These are phyloP conservation scores for Eulemur albifrons DNA, from an alignment of 2,797 vertebrate genomes.

Conservation along the genomic window DNA sequence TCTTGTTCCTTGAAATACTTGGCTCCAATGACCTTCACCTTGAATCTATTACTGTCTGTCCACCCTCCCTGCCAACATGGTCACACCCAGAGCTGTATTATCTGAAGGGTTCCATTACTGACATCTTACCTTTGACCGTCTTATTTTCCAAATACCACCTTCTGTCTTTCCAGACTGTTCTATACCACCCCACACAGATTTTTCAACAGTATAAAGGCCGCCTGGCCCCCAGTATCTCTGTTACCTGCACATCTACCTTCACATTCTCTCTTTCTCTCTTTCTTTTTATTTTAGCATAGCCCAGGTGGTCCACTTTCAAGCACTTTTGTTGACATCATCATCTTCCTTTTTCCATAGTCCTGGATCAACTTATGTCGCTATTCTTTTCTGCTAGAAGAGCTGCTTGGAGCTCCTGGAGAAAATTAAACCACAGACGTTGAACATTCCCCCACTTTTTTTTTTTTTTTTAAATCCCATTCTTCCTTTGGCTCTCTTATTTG, in stretches of 20 bases:
- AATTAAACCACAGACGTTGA: neutral
- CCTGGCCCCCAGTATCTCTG: neutral
- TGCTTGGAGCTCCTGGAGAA: neutral
- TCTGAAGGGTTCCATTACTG: neutral
- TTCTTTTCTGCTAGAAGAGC: neutral
- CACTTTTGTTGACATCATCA: neutral
- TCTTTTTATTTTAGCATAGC: neutral
- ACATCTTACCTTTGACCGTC: neutral
- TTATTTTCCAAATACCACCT: neutral
- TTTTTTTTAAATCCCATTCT: neutral
- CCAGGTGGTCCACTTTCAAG: neutral
- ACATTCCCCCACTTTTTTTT: neutral
- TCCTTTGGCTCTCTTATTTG: neutral
- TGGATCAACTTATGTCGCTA: neutral
- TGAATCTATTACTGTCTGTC: neutral
- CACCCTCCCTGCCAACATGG: neutral
- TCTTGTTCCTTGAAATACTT: neutral
- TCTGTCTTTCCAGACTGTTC: neutral
- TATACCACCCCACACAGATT: neutral
- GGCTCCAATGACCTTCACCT: neutral
- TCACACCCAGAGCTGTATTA: neutral
- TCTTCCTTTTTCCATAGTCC: neutral
- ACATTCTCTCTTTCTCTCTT: neutral
- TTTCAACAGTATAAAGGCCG: neutral
- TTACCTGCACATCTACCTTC: neutral